These are phyloP conservation scores for Apeltes quadracus DNA, from an alignment of 2,113 vertebrate species.

Conservation along the genomic window DNA sequence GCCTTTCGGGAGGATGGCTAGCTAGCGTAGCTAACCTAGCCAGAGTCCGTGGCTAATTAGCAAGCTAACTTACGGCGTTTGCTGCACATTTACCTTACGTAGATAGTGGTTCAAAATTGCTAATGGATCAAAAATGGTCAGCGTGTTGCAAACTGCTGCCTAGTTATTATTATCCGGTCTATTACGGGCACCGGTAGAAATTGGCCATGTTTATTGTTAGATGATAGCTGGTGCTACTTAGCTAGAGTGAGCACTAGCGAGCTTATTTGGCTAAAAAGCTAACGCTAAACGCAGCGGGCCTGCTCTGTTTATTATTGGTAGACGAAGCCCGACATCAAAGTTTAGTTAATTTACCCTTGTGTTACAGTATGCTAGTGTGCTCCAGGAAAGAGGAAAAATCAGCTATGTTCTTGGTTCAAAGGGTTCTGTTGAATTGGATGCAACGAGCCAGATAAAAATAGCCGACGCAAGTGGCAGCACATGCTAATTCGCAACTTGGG, in stretches of 20 bases:
- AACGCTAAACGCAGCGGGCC: conserved; percentile 62
- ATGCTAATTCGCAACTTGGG: conserved; percentile 49
- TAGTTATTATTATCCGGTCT: fast-evolving
- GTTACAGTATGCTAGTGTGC: fast-evolving
- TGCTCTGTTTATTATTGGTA: conserved; percentile 61
- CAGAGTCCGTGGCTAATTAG: conserved; percentile 27
- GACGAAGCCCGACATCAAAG: conserved; percentile 35
- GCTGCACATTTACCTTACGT: neutral
- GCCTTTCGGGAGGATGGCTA: conserved; percentile 28
- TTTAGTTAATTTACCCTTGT: neutral
- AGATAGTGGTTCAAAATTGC: neutral
- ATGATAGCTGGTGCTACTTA: conserved; percentile 1
- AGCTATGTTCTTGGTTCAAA: fast-evolving
- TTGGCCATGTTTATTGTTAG: neutral
- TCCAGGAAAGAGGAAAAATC: fast-evolving
- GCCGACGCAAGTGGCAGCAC: conserved; percentile 25
- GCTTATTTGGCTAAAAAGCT: conserved; percentile 39
- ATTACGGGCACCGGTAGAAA: neutral
- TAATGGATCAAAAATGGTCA: fast-evolving
- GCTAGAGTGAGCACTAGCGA: conserved; percentile 27
- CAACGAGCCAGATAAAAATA: conserved; percentile 9
- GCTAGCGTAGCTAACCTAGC: conserved; percentile 23
- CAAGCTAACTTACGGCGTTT: conserved; percentile 21
- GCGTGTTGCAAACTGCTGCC: fast-evolving
- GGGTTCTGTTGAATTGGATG: neutral